phyloP scores from a whole-genome alignment of 2,888 invertebrate species.

The Acleris holmiana region DNA sequence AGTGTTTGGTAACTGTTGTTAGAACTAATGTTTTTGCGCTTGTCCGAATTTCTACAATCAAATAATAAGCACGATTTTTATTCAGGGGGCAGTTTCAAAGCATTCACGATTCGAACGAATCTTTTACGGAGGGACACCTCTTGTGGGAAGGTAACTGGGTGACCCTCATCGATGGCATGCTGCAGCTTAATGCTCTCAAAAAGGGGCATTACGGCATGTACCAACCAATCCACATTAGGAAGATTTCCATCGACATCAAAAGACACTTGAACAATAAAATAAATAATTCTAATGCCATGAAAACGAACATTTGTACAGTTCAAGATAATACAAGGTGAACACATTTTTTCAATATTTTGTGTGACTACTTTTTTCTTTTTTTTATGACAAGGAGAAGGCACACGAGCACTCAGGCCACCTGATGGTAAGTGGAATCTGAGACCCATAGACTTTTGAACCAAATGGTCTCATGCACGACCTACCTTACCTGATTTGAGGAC shows the following conservation, averaged over 20 bases:
- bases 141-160: conserved; percentile 91
- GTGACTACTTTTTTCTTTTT: no score
- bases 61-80: conserved; percentile 5
- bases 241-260: conserved; percentile 51
- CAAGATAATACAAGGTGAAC: conserved; percentile 31
- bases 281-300: conserved; percentile 13
- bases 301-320: conserved; percentile 16
- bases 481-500: no score
- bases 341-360: no score
- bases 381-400: no score
- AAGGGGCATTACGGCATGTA: conserved; percentile 84
- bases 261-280: conserved; percentile 42
- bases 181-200: conserved; percentile 90
- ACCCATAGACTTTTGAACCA: no score
- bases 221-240: conserved; percentile 80
- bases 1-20: conserved; percentile 39
- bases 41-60: background rate
- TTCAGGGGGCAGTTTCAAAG: conserved; percentile 58
- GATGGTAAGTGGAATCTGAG: no score
- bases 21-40: background rate
- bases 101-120: conserved; percentile 49
- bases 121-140: conserved; percentile 61
- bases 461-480: no score
- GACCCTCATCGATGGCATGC: conserved; percentile 91
- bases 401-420: no score